These are phyloP conservation scores for Unio pictorum DNA, from an alignment of 2,888 invertebrate genomes.

Conservation along the genomic window DNA sequence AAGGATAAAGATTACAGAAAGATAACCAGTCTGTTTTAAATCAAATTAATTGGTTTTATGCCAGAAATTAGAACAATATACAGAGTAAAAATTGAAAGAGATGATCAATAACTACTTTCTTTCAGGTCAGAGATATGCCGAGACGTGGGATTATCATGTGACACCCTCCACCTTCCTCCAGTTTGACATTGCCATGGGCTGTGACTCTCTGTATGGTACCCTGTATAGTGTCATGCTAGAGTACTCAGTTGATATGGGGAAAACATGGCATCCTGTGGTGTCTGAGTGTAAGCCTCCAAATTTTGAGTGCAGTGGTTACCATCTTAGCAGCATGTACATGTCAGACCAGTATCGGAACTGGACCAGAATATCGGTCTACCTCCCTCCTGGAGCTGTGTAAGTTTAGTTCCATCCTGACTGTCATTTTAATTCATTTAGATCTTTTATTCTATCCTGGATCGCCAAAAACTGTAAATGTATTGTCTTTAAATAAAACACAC, in stretches of 20 bases:
- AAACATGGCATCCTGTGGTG: slow-evolving; percentile 68
- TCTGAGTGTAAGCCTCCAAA: slow-evolving; percentile 70
- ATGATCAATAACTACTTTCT: not conserved
- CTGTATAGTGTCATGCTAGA: slow-evolving; percentile 68
- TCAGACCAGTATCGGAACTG: slow-evolving; percentile 68
- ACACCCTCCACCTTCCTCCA: slow-evolving; percentile 71
- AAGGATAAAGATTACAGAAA: too few relatives aligned
- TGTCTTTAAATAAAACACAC: too few relatives aligned
- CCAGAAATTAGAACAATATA: too few relatives aligned
- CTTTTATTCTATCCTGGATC: too few relatives aligned
- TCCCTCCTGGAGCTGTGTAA: slow-evolving; percentile 70
- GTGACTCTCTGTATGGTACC: slow-evolving; percentile 62
- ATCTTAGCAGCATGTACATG: slow-evolving; percentile 63
- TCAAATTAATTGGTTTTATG: too few relatives aligned
- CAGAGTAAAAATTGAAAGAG: too few relatives aligned
- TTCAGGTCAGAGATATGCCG: slow-evolving; percentile 65
- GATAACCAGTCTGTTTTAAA: too few relatives aligned
- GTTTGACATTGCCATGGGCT: slow-evolving; percentile 72
- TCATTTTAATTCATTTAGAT: not conserved
- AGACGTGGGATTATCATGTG: slow-evolving; percentile 72
- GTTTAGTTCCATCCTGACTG: slow-evolving; percentile 22
- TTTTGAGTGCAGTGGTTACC: slow-evolving; percentile 69
- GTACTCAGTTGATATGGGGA: slow-evolving; percentile 71
- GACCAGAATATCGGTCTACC: slow-evolving; percentile 69
- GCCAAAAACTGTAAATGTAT: too few relatives aligned